phyloP scores from a whole-genome alignment of 2,113 vertebrate genomes.

The Phrynosoma platyrhinos region DNA sequence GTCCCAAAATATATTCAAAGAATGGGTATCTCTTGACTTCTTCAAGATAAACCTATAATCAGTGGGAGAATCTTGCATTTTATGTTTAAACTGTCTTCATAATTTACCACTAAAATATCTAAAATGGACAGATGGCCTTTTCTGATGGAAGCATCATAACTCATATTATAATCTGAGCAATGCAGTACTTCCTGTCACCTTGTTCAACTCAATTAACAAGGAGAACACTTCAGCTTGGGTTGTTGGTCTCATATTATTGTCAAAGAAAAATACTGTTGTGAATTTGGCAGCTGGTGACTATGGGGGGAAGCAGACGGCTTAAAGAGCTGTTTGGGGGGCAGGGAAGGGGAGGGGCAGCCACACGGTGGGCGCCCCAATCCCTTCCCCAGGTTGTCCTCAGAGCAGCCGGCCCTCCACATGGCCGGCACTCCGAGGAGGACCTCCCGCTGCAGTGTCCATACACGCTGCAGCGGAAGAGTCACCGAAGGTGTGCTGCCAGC shows the following conservation, averaged over 20 bases:
- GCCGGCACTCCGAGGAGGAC: too few relatives aligned
- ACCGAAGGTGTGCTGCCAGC: too few relatives aligned
- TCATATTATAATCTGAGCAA: neutral
- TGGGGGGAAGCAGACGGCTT: too few relatives aligned
- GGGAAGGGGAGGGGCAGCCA: too few relatives aligned
- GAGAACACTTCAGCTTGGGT: neutral
- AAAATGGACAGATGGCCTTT: slow-evolving; percentile 18
- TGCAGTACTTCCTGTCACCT: neutral
- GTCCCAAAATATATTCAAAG: slow-evolving; percentile 39
- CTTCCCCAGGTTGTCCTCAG: too few relatives aligned
- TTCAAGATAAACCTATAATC: slow-evolving; percentile 54
- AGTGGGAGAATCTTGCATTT: slow-evolving; percentile 52
- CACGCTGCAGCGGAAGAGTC: too few relatives aligned
- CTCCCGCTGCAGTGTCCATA: too few relatives aligned
- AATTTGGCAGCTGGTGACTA: neutral
- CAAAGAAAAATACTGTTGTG: neutral
- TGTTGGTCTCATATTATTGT: neutral
- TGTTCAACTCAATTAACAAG: neutral
- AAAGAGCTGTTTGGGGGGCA: too few relatives aligned
- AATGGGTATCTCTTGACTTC: slow-evolving; percentile 46
- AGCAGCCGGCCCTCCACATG: too few relatives aligned
- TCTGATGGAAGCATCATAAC: neutral
- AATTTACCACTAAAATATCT: slow-evolving; percentile 20
- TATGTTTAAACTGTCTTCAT: slow-evolving; percentile 49
- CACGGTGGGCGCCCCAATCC: too few relatives aligned